Conservation (phyloP, 2,797 vertebrate genomes). For the Neopelma chrysocephalum region DNA sequence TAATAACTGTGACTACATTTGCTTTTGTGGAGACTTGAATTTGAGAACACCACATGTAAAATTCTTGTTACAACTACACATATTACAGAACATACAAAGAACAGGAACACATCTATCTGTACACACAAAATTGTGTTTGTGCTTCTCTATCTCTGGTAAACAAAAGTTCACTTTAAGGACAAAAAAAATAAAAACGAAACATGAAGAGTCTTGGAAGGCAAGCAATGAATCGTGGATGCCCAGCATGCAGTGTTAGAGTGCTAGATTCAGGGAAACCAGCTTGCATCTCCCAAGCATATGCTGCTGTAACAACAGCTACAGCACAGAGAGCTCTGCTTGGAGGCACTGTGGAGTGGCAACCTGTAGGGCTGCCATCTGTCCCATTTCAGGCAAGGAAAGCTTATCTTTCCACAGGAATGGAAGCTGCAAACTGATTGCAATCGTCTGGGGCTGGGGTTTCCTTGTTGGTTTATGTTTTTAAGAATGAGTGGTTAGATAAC, state of each 20-base stretch:
- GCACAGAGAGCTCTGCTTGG: conserved; percentile 10
- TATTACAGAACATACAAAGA: neutral
- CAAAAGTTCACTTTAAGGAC: neutral
- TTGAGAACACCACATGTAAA: neutral
- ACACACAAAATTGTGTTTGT: neutral
- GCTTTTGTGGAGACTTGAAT: neutral
- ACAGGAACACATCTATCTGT: neutral
- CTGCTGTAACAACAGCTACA: conserved; percentile 31
- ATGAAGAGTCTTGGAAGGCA: neutral
- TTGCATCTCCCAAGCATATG: conserved; percentile 54
- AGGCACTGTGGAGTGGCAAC: conserved; percentile 49
- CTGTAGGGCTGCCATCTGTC: conserved; percentile 64
- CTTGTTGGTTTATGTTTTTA: conserved; percentile 26
- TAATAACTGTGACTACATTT: neutral
- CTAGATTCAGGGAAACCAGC: conserved; percentile 14
- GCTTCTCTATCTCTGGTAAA: neutral
- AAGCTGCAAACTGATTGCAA: neutral
- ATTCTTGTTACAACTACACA: neutral
- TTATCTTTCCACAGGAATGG: conserved; percentile 10
- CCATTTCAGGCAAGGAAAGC: neutral
- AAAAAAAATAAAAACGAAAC: neutral
- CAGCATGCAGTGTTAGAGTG: neutral
- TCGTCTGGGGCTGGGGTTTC: conserved; percentile 27
- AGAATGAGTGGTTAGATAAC: neutral
- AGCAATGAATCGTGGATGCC: conserved; percentile 18